Base-by-base conservation (phyloP, 1,140 invertebrate species). In the Drosophila micromelanica region DNA sequence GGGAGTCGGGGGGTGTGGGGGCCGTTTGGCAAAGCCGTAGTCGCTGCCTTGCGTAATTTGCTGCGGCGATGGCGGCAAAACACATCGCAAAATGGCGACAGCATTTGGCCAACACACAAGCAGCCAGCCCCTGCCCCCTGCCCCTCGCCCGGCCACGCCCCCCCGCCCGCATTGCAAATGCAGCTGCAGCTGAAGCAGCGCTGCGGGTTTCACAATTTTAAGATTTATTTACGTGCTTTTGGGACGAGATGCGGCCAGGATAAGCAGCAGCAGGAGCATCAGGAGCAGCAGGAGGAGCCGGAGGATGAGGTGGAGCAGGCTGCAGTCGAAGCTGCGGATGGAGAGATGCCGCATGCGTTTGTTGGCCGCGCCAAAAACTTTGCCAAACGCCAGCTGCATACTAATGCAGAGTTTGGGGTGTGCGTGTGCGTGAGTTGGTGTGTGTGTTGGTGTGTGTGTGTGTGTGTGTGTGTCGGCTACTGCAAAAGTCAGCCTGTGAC, bases 131-230 rank as follows among this genome's bases (percentile, higher is more conserved):
- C 0, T 1, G 1, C 59, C 15, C 42, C 30, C 27, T 15, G 11
- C 20, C 12, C 9, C n/a, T 1, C 8, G n/a, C 59, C 20, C n/a
- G 8, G 9, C 3, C 17, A 12, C 59, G n/a, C 9, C 38, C 37
- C 9, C 30, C 35, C 38, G 17, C 23, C 52, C 20, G 67, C 67
- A 56, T 45, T 60, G 67, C 59, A 54, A 48, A n/a, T 70, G 67
- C 40, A 61, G 30, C 56, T 57, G 67, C 35, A 46, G 49, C 63
- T 56, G 37, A 43, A 42, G 57, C 64, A 57, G 76, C 78, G 77
- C 82, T 79, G 84, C 84, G 82, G 82, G 80, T 89, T 89, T 87
- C 82, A 86, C 84, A 89, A 89, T 89, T 89, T 89, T 89, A 89
- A 89, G 84, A 89, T 89, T 89, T 89, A 89, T 89, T 89, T 89